Evolutionary conservation across 2,797 vertebrate species (phyloP).

Genomic region (Loriculus beryllinus): DNA sequence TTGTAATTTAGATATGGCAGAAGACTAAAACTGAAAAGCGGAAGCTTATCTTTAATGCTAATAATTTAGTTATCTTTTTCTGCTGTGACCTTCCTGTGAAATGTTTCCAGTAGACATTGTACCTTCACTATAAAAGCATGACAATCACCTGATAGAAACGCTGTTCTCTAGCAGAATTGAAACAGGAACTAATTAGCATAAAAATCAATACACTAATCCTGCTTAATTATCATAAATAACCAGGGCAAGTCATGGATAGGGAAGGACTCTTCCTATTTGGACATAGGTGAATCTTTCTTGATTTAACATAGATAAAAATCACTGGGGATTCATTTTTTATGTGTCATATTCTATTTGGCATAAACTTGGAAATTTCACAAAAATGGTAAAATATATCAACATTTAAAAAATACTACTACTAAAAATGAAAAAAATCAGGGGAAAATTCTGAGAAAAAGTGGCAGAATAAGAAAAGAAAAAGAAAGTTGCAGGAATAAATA

Average conservation of each 20-base stretch:
- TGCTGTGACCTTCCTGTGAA: not conserved
- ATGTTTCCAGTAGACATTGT: not conserved
- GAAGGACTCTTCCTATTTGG: not conserved
- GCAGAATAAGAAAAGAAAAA: not conserved
- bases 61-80: not conserved
- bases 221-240: constrained; percentile 20
- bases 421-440: not conserved
- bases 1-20: not conserved
- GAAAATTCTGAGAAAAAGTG: not conserved
- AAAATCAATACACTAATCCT: not conserved
- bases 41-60: not conserved
- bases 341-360: not conserved
- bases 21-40: not conserved
- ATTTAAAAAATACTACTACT: not conserved
- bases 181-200: not conserved
- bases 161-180: not conserved
- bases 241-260: not conserved
- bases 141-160: not conserved
- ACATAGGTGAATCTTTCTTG: not conserved
- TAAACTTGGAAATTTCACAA: not conserved
- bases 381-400: not conserved
- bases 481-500: not conserved
- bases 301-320: not conserved
- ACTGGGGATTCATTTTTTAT: not conserved
- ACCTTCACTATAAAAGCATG: not conserved